Conservation (phyloP, 2,113 vertebrate species). For the Micromys minutus region DNA sequence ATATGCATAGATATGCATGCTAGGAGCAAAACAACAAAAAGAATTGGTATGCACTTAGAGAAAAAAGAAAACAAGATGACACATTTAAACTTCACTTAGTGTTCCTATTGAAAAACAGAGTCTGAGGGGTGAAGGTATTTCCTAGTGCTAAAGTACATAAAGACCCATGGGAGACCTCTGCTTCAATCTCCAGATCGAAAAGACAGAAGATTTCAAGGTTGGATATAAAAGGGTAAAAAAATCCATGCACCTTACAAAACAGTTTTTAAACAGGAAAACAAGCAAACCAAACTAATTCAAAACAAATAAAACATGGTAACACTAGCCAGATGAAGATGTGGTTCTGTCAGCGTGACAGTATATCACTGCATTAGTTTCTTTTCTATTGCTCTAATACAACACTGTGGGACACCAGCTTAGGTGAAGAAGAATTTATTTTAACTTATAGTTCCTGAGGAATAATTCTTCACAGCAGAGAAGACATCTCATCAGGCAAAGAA, state of each 20-base stretch:
- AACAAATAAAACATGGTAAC: neutral
- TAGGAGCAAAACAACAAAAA: neutral
- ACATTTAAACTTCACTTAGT: neutral
- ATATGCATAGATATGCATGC: neutral
- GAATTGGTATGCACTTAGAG: neutral
- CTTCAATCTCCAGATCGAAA: neutral
- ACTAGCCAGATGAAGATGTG: neutral
- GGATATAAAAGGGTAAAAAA: neutral
- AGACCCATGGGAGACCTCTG: neutral
- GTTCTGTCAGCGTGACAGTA: neutral
- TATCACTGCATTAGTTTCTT: neutral
- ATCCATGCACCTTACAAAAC: neutral
- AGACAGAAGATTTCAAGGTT: neutral
- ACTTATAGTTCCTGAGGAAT: neutral
- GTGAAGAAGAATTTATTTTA: neutral
- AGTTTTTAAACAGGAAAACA: constrained; percentile 31
- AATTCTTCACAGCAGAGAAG: no score
- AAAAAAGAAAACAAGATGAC: neutral
- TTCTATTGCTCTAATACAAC: neutral
- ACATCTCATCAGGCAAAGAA: neutral
- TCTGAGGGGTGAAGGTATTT: no score
- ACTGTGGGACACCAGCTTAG: neutral
- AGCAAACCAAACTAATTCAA: no score
- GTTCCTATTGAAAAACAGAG: neutral
- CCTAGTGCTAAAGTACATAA: neutral